phyloP scores from a whole-genome alignment of 2,113 vertebrate species.

The Hemiscyllium ocellatum region DNA sequence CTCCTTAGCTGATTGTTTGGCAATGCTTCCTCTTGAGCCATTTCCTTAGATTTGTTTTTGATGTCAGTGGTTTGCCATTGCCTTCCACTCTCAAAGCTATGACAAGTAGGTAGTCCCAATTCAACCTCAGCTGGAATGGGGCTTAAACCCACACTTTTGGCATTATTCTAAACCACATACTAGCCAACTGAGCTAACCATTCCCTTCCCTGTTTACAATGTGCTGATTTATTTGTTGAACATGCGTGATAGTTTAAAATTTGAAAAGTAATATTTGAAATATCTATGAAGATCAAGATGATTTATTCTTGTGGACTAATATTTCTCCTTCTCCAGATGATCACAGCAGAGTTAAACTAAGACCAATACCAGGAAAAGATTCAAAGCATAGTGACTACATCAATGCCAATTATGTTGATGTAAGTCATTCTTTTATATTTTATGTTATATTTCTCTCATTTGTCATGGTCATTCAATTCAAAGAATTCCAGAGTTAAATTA shows the following conservation, averaged over 20 bases:
- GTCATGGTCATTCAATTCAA: conserved; percentile 8
- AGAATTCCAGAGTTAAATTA: background rate
- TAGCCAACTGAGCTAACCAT: no score
- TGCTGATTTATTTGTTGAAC: background rate
- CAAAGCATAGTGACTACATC: conserved; percentile 98
- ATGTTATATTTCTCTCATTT: background rate
- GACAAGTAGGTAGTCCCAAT: no score
- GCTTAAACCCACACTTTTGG: no score
- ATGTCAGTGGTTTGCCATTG: no score
- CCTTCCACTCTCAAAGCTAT: no score
- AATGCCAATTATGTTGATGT: conserved; percentile 98
- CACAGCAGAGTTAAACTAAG: conserved; percentile 95
- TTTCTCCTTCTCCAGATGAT: conserved; percentile 70
- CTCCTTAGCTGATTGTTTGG: no score
- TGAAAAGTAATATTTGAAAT: background rate
- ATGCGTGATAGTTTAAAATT: background rate
- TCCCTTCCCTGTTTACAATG: background rate
- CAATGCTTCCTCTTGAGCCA: no score
- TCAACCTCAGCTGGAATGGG: no score
- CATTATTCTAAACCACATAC: no score
- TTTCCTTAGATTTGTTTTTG: no score
- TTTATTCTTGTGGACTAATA: conserved; percentile 22
- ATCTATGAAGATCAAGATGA: background rate
- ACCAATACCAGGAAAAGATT: conserved; percentile 89
- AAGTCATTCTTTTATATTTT: conserved; percentile 53